phyloP scores from a whole-genome alignment of 53 echinoderm and acorn worm genomes.

The Temnopleurus reevesii region DNA sequence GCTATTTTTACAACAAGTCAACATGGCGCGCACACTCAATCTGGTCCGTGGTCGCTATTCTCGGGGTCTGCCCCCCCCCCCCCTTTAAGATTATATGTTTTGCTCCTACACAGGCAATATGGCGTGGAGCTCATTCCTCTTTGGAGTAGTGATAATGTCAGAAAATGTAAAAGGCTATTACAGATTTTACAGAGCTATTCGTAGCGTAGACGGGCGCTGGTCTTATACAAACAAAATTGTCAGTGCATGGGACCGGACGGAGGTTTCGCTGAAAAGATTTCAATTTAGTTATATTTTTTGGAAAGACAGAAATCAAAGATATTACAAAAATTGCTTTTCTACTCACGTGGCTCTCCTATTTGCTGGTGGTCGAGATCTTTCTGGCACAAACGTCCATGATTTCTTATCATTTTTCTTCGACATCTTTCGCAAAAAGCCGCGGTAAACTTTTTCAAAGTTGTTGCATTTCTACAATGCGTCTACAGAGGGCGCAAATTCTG shows the following conservation, averaged over 20 bases:
- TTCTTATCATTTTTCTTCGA: slow-evolving; percentile 4
- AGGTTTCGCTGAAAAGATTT: background rate
- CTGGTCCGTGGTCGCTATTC: too few species aligned
- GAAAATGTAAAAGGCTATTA: too few species aligned
- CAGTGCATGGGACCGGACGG: background rate
- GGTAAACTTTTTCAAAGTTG: slow-evolving; percentile 29
- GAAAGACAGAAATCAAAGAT: background rate
- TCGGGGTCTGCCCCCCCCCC: too few species aligned
- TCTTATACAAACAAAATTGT: background rate
- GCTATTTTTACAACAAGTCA: too few species aligned
- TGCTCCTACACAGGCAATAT: too few species aligned
- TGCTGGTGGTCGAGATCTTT: slow-evolving; percentile 53
- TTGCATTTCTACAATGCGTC: background rate
- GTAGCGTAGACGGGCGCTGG: too few species aligned
- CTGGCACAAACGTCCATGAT: slow-evolving; percentile 61
- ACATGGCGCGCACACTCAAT: too few species aligned
- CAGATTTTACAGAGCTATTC: too few species aligned
- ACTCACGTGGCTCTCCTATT: slow-evolving; percentile 70
- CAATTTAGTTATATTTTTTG: background rate
- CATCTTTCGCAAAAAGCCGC: slow-evolving; percentile 8
- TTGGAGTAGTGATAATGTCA: too few species aligned
- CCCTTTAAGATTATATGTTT: too few species aligned
- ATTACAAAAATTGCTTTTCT: background rate
- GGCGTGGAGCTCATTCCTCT: too few species aligned
- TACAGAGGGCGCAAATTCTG: background rate